Percentiles rank a stretch among this genome's conserved stretches.
These are phyloP conservation scores for Oncorhynchus clarkii DNA, from an alignment of 2,113 vertebrate species.

Conservation along the genomic window DNA sequence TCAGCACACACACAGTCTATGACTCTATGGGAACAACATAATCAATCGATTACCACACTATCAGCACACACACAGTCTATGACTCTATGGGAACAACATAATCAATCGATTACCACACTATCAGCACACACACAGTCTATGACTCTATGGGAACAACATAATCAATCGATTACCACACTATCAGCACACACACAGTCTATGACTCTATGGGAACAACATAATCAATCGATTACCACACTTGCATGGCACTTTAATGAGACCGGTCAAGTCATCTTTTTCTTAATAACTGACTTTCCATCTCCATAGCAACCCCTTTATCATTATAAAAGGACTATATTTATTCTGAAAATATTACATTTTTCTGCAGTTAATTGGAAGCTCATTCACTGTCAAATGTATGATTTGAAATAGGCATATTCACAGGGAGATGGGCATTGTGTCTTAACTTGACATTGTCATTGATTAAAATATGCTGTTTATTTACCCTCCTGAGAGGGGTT, in stretches of 20 bases:
- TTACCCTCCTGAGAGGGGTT: not conserved
- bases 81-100: not conserved
- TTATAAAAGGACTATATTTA: slow-evolving; percentile 35
- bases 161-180: slow-evolving; percentile 17
- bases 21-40: not conserved
- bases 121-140: slow-evolving; percentile 1
- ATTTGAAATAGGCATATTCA: not conserved
- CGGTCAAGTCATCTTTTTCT: slow-evolving; percentile 39
- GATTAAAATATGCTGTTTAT: not conserved
- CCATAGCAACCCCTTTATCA: slow-evolving; percentile 31
- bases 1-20: not conserved
- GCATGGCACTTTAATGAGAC: slow-evolving; percentile 42
- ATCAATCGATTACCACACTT: slow-evolving; percentile 43
- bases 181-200: not conserved
- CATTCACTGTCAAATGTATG: slow-evolving; percentile 23
- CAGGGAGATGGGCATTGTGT: not conserved
- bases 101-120: slow-evolving; percentile 17
- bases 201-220: not conserved
- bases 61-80: not conserved
- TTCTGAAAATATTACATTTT: slow-evolving; percentile 30
- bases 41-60: slow-evolving; percentile 17
- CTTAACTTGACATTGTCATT: not conserved
- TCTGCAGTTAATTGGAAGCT: slow-evolving; percentile 47
- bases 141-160: not conserved
- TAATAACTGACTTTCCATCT: slow-evolving; percentile 35